Evolutionary conservation across 2,888 invertebrate genomes (phyloP).

Genomic region (Trichopoda pennipes): DNA sequence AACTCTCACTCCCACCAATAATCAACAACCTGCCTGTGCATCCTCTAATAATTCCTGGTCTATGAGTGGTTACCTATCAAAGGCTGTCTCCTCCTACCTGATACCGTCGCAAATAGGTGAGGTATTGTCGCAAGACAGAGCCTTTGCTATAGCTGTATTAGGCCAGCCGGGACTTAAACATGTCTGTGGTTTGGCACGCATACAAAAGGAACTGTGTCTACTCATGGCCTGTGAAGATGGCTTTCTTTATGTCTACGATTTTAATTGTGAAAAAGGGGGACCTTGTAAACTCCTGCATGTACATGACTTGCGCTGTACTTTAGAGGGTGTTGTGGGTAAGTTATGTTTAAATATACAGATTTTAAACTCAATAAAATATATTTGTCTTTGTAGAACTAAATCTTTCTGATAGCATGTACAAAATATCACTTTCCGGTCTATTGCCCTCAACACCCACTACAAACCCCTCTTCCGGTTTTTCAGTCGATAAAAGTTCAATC

Average conservation of each 20-base stretch:
- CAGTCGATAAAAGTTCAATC: conserved; percentile 15
- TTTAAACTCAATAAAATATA: not conserved
- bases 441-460: conserved; percentile 51
- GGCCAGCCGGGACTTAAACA: conserved; percentile 79
- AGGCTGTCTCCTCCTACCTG: conserved; percentile 79
- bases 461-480: conserved; percentile 56
- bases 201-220: conserved; percentile 78
- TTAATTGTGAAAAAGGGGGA: conserved; percentile 78
- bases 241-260: conserved; percentile 80
- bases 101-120: conserved; percentile 79
- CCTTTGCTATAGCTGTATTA: conserved; percentile 79
- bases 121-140: conserved; percentile 80
- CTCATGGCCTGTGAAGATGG: conserved; percentile 81
- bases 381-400: conserved; percentile 72
- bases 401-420: conserved; percentile 75
- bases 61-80: conserved; percentile 76
- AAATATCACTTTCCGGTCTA: conserved; percentile 73
- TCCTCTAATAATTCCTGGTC: conserved; percentile 74
- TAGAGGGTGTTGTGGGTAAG: conserved; percentile 79
- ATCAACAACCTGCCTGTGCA: conserved; percentile 48
- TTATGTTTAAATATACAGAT: not conserved
- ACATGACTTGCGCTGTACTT: conserved; percentile 78
- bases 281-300: conserved; percentile 78
- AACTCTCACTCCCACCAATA: conserved; percentile 26
- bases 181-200: conserved; percentile 78